Base-by-base conservation (phyloP, 2,113 vertebrate genomes). In the Phalacrocorax pelagicus region DNA sequence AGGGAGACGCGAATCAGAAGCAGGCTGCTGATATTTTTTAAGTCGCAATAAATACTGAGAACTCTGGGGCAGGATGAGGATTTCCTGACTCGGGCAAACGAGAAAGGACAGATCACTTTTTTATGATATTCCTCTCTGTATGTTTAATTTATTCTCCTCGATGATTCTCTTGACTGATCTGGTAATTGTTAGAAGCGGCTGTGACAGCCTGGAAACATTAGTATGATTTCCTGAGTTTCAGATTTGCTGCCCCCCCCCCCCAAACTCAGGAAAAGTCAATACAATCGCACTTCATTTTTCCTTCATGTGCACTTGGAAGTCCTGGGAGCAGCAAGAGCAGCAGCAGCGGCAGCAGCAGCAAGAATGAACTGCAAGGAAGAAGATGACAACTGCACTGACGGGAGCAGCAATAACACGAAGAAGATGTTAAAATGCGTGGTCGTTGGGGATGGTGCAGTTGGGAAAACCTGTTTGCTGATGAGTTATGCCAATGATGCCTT, bases 401-500 rank as follows among this genome's bases (percentile, higher is more conserved):
- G 98, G 54, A 61, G 94, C 57, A 96, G 84, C 65, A 69, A 4
- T 24, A 96, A 73, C 12, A 72, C 95, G 52, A 98, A 97, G 96
- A 98, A 97, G 97, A 98, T 98, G 98, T 93, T 99, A 14, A 98
- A 99, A 81, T 99, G 98, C 0, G 98, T 99, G 96, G 98, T 99
- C 96, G 98, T 99, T 13, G 98, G 98, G 24, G 98, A 99, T 16
- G 98, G 98, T 2, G 98, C 98, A 0, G 98, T 99, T 27, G 98
- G 98, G 36, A 98, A 98, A 85, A 98, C 98, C 82, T 98, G 98
- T 63, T 36, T 98, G 97, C 97, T 98, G 81, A 99, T 99, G 98
- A 99, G 98, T 91, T 99, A 99, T 2, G 98, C 98, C 97, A 99
- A 98, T 0, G 98, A 99, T 2, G 98, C 98, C 86, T 99, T 99